Evolutionary conservation across 2,797 vertebrate genomes (phyloP).

Genomic region (Pithecia hirsuta): DNA sequence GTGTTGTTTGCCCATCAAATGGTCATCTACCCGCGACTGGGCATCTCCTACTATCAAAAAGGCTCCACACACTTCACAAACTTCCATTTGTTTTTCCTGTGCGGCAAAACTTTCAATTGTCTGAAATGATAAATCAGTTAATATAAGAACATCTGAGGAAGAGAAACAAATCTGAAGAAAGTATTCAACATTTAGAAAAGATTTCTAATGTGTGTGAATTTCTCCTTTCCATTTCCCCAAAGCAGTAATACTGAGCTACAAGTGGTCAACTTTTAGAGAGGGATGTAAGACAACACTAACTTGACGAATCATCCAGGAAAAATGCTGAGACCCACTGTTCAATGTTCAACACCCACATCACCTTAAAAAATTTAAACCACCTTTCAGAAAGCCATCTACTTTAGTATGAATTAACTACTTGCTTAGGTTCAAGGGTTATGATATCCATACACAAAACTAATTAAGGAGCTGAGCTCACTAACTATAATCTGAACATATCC

Average conservation of each 20-base stretch:
- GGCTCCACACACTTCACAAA: constrained; percentile 99
- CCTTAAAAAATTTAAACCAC: background rate
- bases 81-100: constrained; percentile 99
- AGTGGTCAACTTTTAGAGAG: background rate
- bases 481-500: background rate
- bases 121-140: constrained; percentile 82
- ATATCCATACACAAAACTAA: background rate
- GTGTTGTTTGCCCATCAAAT: constrained; percentile 99
- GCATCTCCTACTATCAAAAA: constrained; percentile 99
- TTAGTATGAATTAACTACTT: constrained; percentile 9
- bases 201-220: background rate
- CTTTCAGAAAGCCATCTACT: background rate
- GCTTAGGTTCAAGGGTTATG: background rate
- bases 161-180: constrained; percentile 13
- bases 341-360: background rate
- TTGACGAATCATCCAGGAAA: background rate
- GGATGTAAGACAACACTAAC: background rate
- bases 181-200: background rate
- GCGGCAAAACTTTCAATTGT: constrained; percentile 99
- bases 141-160: background rate
- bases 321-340: background rate
- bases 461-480: background rate
- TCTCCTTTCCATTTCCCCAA: background rate
- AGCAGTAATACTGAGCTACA: background rate
- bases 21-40: constrained; percentile 98